A percentile compares a stretch with the other conserved stretches of the same genome.
phyloP scores from a whole-genome alignment of 2,797 vertebrate species.

The Coregonus sp. region DNA sequence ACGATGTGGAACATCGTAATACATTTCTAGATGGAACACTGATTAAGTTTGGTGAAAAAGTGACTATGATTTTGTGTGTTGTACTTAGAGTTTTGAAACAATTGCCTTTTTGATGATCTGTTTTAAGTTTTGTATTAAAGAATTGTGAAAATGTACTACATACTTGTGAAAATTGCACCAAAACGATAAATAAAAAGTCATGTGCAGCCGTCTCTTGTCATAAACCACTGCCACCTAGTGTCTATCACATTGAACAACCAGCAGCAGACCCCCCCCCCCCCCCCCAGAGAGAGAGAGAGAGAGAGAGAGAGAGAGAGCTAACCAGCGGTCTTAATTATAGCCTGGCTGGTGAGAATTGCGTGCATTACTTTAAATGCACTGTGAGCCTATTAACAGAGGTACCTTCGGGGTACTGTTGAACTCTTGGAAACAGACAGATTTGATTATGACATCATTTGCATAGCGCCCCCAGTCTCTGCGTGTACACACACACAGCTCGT shows the following conservation, averaged over 20 bases:
- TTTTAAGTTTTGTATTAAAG: no score
- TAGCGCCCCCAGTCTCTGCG: conserved; percentile 31
- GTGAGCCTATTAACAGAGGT: conserved; percentile 22
- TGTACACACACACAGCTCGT: conserved; percentile 12
- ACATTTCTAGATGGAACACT: no score
- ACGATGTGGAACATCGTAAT: no score
- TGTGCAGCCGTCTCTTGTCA: neutral
- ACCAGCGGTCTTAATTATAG: conserved; percentile 21
- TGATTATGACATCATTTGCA: conserved; percentile 62
- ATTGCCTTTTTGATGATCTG: no score
- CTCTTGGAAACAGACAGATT: conserved; percentile 55
- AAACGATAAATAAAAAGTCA: no score
- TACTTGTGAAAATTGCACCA: no score
- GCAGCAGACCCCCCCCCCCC: neutral
- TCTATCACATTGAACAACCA: neutral
- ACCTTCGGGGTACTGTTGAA: conserved; percentile 55
- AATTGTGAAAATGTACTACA: no score
- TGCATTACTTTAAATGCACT: conserved; percentile 43
- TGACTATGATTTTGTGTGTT: no score
- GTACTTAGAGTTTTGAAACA: no score
- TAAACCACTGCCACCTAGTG: neutral
- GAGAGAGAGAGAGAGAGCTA: neutral
- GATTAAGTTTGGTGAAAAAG: no score
- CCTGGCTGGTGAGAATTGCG: conserved; percentile 30
- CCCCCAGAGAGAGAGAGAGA: conserved; percentile 8